Percentiles rank a stretch among this genome's conserved stretches.
Conservation (phyloP, 1,140 invertebrate genomes). For the Magallana angulata region DNA sequence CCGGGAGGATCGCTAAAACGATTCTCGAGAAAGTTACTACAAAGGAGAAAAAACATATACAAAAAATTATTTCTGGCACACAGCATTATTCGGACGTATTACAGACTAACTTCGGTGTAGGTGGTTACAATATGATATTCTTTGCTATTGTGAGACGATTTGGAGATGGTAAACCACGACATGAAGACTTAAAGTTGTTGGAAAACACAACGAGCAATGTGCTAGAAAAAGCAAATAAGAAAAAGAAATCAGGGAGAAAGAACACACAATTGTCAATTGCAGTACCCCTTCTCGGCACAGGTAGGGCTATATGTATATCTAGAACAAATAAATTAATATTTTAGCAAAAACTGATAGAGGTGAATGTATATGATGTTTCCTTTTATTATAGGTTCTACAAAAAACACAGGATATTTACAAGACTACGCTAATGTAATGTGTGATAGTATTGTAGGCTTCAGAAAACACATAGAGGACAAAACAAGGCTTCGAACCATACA, state of each 20-base stretch:
- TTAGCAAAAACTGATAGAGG: too few relatives aligned
- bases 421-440: neutral
- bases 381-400: neutral
- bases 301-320: neutral
- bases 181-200: neutral
- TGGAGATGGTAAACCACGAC: neutral
- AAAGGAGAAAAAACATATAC: neutral
- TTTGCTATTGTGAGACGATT: neutral
- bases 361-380: neutral
- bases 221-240: neutral
- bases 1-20: neutral
- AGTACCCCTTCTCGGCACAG: neutral
- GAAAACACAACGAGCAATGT: neutral
- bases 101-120: neutral
- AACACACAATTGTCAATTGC: neutral
- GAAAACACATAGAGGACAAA: neutral
- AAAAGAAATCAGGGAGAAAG: neutral
- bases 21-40: neutral
- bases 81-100: neutral
- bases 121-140: neutral
- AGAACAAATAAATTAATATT: too few relatives aligned
- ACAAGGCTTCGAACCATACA: neutral
- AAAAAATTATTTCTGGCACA: neutral
- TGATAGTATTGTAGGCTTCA: neutral
- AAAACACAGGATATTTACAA: neutral